Percentiles rank a stretch among this genome's conserved stretches.
phyloP scores from a whole-genome alignment of 1,140 invertebrate species.

The Drosophila rufa region DNA sequence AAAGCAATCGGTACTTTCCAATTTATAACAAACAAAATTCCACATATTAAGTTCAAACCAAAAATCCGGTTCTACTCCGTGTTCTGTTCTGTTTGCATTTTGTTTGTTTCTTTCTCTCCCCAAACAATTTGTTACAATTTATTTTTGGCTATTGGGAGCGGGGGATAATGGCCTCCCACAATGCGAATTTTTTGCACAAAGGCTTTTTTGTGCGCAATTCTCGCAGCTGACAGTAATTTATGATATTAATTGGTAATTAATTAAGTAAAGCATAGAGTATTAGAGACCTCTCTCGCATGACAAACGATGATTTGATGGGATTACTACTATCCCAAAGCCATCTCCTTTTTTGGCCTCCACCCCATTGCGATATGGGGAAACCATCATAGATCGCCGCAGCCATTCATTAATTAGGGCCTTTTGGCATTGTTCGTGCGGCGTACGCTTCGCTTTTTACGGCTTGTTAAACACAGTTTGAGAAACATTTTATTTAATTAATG shows the following conservation, averaged over 20 bases:
- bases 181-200: slow-evolving; percentile 23
- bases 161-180: slow-evolving; percentile 30
- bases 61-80: slow-evolving; percentile 61
- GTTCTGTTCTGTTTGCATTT: slow-evolving; percentile 14
- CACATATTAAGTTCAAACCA: slow-evolving; percentile 47
- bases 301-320: slow-evolving; percentile 35
- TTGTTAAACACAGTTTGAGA: slow-evolving; percentile 62
- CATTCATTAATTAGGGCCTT: slow-evolving; percentile 71
- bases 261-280: slow-evolving; percentile 39
- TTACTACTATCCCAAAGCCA: slow-evolving; percentile 33
- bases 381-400: not conserved
- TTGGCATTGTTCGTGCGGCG: slow-evolving; percentile 28
- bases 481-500: slow-evolving; percentile 69
- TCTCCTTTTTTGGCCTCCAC: slow-evolving; percentile 47
- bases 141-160: slow-evolving; percentile 23
- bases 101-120: slow-evolving; percentile 6
- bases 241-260: slow-evolving; percentile 75
- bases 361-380: slow-evolving; percentile 47
- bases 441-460: slow-evolving; percentile 40
- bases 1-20: slow-evolving; percentile 77
- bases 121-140: slow-evolving; percentile 70
- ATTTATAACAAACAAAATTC: slow-evolving; percentile 67
- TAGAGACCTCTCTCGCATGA: slow-evolving; percentile 30
- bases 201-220: slow-evolving; percentile 23
- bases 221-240: slow-evolving; percentile 57